phyloP scores from a whole-genome alignment of 2,113 vertebrate genomes.

The Pseudopipra pipra region DNA sequence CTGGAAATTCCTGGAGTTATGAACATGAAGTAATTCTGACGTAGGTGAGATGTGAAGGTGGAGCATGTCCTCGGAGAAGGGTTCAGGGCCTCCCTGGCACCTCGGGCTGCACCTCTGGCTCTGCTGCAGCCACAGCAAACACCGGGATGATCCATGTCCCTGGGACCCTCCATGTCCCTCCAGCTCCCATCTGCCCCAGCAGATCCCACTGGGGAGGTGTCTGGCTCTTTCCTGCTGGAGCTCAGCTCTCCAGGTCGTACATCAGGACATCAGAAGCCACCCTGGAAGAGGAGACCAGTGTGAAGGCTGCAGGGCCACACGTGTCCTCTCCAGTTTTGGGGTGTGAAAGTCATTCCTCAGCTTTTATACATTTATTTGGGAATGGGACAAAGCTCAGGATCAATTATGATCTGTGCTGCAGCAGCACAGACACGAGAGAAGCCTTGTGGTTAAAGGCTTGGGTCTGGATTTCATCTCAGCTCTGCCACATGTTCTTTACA shows the following conservation, averaged over 20 bases:
- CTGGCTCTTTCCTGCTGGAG: background rate
- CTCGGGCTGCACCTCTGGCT: background rate
- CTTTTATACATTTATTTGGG: background rate
- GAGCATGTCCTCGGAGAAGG: conserved; percentile 32
- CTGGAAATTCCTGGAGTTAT: conserved; percentile 48
- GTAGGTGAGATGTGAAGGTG: conserved; percentile 60
- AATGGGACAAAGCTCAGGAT: background rate
- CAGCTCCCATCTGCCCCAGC: background rate
- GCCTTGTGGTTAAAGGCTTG: background rate
- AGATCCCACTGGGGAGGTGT: rapidly evolving
- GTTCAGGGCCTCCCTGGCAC: conserved; percentile 4
- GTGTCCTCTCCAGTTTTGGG: background rate
- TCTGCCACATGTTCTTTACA: background rate
- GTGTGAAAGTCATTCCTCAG: background rate
- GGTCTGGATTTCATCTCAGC: background rate
- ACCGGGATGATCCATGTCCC: rapidly evolving
- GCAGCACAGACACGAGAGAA: background rate
- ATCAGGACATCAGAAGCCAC: background rate
- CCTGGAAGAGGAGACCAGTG: background rate
- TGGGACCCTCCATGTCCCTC: rapidly evolving
- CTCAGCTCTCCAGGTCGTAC: background rate
- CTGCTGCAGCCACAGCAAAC: background rate
- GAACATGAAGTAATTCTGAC: conserved; percentile 58
- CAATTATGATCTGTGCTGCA: background rate
- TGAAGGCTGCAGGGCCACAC: background rate